These are phyloP conservation scores for Halcyon malimbica DNA, from an alignment of 2,113 vertebrate species.

Conservation along the genomic window DNA sequence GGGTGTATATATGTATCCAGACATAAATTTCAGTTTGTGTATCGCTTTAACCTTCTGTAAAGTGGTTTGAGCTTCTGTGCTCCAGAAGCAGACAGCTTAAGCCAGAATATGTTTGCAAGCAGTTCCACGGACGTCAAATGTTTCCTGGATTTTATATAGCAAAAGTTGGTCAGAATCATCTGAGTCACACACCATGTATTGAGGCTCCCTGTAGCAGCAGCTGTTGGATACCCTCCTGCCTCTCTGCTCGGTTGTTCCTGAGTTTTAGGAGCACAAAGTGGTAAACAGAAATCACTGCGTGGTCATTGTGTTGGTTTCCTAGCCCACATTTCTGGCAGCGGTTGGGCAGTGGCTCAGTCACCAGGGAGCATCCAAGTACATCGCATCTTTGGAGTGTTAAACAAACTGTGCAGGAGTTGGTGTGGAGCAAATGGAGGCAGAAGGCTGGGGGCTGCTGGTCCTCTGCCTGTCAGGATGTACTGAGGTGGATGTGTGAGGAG, in stretches of 20 bases:
- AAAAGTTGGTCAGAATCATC: neutral
- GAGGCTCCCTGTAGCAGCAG: neutral
- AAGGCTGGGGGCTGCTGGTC: neutral
- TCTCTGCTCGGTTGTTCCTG: neutral
- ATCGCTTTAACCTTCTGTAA: neutral
- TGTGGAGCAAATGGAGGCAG: neutral
- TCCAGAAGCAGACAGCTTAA: neutral
- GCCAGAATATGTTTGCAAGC: neutral
- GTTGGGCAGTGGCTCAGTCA: neutral
- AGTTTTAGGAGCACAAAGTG: neutral
- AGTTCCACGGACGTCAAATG: neutral
- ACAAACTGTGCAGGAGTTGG: neutral
- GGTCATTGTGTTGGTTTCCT: neutral
- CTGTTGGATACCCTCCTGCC: neutral
- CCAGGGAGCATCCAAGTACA: neutral
- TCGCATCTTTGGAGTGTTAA: neutral
- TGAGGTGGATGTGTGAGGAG: neutral
- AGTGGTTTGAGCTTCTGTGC: neutral
- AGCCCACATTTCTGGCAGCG: neutral
- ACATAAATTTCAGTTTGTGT: neutral
- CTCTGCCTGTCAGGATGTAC: neutral
- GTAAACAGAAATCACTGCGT: neutral
- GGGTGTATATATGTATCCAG: neutral
- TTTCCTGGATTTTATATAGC: neutral
- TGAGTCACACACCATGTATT: accelerated